These are phyloP conservation scores for Nematolebias whitei DNA, from an alignment of 2,113 vertebrate genomes.

Conservation along the genomic window DNA sequence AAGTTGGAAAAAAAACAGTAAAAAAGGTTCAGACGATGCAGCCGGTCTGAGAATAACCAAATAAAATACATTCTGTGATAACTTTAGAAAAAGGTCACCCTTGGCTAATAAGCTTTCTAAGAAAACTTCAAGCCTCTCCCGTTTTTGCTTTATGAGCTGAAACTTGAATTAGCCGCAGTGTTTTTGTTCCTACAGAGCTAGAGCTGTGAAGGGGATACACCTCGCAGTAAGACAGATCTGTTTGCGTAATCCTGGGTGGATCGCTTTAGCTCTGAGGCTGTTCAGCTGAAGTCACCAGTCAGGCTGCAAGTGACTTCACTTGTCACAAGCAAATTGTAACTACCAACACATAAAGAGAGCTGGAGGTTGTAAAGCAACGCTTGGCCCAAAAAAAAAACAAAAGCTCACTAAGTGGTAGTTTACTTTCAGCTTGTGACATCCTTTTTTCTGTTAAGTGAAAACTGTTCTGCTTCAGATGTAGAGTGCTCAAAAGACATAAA, in stretches of 20 bases:
- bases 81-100: constrained; percentile 13
- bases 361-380: constrained; percentile 35
- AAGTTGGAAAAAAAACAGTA: constrained; percentile 66
- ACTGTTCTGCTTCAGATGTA: constrained; percentile 35
- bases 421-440: constrained; percentile 51
- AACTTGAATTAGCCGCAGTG: constrained; percentile 39
- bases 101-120: constrained; percentile 7
- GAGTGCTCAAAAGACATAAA: constrained; percentile 36
- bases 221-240: constrained; percentile 47
- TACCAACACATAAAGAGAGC: constrained; percentile 51
- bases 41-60: neutral
- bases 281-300: constrained; percentile 63
- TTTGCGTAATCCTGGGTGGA: constrained; percentile 76
- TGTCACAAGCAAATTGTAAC: constrained; percentile 62
- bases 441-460: constrained; percentile 42
- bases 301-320: constrained; percentile 64
- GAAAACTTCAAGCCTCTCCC: constrained; percentile 18
- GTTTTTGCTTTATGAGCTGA: constrained; percentile 28
- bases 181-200: constrained; percentile 31
- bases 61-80: constrained; percentile 11
- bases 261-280: constrained; percentile 52
- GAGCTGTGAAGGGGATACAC: constrained; percentile 46
- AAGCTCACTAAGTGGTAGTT: constrained; percentile 32
- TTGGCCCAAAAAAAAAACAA: constrained; percentile 18
- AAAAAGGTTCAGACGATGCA: constrained; percentile 10